Base-by-base conservation (phyloP, 1,140 invertebrate species). In the Drosophila repletoides region DNA sequence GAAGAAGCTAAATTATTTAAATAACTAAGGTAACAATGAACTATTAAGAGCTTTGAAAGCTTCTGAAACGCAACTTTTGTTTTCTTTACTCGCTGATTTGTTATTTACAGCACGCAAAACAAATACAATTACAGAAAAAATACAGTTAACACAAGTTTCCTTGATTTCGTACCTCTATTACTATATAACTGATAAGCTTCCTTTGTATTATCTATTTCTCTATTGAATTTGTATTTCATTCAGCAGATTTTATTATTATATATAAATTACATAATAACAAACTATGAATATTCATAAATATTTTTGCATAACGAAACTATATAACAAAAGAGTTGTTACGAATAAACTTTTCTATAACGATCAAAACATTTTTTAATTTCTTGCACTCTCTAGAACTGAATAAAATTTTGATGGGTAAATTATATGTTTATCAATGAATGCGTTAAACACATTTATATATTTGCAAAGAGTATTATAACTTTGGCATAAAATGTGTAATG, bases 311-410 rank as follows among this genome's bases (percentile, higher is more conserved):
- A 40, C 40, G 26, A 68, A 49, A 28, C 19, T 49, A 52, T 60
- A 58, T 7, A 46, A 46, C 66, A 73, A 41, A 68, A 49, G 33
- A 48, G 72, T 76, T 81, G 72, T 72, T 76, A 72, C 38, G 51
- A 81, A 81, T 81, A 80, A 72, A 75, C n/a, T 81, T 76, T 76
- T 67, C 58, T 64, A 76, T 75, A 67, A 69, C 60, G 15, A 31
- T 41, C 21, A 43, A 58, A 21, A n/a, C 7, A n/a, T 6, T 45
- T 34, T n/a, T 19, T 31, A 2, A 15, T 17, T 21, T 19, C 14
- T 31, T 2, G 9, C n/a, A n/a, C 3, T n/a, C n/a, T n/a, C n/a
- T n/a, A n/a, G n/a, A n/a, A n/a, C n/a, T n/a, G n/a, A n/a, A n/a
- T n/a, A n/a, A n/a, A n/a, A n/a, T n/a, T n/a, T n/a, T n/a, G n/a